Evolutionary conservation across 2,888 invertebrate genomes (phyloP).

Genomic region (Yponomeuta sedellus): DNA sequence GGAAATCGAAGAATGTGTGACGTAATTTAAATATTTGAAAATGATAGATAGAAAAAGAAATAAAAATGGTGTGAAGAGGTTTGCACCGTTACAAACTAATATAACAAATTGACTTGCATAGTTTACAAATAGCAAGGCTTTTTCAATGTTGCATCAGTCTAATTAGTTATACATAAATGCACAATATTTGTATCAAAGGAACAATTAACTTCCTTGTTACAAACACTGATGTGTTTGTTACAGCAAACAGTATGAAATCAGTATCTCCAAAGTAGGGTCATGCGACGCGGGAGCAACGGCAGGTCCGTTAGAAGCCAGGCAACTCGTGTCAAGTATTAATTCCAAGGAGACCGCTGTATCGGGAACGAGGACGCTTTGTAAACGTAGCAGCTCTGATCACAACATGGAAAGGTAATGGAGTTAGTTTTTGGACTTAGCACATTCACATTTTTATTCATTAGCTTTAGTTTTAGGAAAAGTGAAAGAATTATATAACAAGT

Average conservation of each 20-base stretch:
- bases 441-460: background rate
- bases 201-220: slow-evolving; percentile 1
- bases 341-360: slow-evolving; percentile 15
- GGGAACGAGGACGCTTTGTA: slow-evolving; percentile 18
- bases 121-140: no score
- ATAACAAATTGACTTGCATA: no score
- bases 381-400: background rate
- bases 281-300: slow-evolving; percentile 8
- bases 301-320: background rate
- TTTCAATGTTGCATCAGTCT: no score
- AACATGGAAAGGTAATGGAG: background rate
- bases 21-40: no score
- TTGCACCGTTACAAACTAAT: no score
- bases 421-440: background rate
- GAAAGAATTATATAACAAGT: no score
- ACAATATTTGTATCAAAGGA: no score
- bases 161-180: no score
- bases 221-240: slow-evolving; percentile 4
- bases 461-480: background rate
- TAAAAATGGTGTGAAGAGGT: no score
- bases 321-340: background rate
- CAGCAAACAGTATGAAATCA: slow-evolving; percentile 2
- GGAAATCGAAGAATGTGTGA: no score
- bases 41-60: no score
- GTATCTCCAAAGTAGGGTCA: slow-evolving; percentile 10